Percentiles rank a stretch among this genome's conserved stretches.
Evolutionary conservation across 2,113 vertebrate genomes (phyloP).

Genomic region (Gallinago jamesoni): DNA sequence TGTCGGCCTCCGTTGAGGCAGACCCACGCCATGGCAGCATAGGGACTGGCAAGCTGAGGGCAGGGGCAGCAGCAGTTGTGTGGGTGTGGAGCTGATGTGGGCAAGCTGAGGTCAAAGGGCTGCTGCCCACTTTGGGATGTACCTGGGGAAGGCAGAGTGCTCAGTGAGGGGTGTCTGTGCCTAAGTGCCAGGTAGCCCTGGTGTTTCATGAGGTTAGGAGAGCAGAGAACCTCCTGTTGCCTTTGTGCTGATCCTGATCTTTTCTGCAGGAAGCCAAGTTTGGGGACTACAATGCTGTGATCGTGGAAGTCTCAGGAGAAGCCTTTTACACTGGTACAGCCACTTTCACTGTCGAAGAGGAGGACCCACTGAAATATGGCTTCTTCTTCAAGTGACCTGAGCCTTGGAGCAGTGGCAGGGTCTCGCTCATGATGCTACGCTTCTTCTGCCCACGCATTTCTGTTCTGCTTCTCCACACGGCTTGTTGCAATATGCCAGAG

Average conservation of each 20-base stretch:
- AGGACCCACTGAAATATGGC: slow-evolving; percentile 82
- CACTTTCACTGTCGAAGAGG: slow-evolving; percentile 83
- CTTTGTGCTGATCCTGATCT: not conserved
- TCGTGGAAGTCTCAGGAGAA: slow-evolving; percentile 91
- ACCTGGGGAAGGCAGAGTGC: not conserved
- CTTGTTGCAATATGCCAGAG: not conserved
- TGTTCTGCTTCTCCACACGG: not conserved
- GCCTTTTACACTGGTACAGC: slow-evolving; percentile 89
- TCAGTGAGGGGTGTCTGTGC: accelerated
- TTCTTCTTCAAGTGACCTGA: slow-evolving; percentile 84
- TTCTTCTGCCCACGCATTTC: not conserved
- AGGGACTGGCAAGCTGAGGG: not conserved
- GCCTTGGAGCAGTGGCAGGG: not conserved
- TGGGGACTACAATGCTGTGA: slow-evolving; percentile 84
- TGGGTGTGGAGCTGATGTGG: not conserved
- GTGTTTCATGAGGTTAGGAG: not conserved
- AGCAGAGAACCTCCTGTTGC: not conserved
- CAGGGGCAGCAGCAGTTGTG: not conserved
- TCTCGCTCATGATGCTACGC: not conserved
- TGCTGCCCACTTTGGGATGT: not conserved
- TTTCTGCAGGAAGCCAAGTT: slow-evolving; percentile 82
- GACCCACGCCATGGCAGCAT: not conserved
- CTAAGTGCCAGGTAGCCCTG: accelerated
- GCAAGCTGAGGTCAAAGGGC: not conserved
- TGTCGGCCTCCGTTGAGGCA: not conserved